Evolutionary conservation across 2,113 vertebrate species (phyloP), one percentile per base, ranked within the genome.

Genomic region (Aptenodytes patagonicus): DNA sequence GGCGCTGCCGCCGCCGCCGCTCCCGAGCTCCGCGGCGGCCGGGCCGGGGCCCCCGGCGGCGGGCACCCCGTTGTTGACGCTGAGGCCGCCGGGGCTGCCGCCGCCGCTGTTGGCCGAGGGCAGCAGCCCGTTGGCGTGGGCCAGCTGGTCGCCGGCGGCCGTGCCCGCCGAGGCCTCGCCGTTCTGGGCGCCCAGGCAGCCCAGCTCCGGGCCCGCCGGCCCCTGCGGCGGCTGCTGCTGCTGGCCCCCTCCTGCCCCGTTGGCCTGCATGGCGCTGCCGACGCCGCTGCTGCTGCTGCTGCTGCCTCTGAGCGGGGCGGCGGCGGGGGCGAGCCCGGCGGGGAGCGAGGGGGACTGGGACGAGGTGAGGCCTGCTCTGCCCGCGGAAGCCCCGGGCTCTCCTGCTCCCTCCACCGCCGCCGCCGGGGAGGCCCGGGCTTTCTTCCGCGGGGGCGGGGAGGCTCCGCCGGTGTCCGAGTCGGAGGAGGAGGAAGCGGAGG

Each of bases 361-460:
- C 34, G 96, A 96, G 89, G 98, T 98, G 97, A 98, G 99, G 98
- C 99, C 99, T 98, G 98, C 98, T 98, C 98, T 98, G 98, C 98
- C 98, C 98, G 98, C 97, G 97, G 98, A 98, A 98, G 98, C 98
- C 98, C 98, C 98, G 98, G 97, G 98, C 98, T 98, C 98, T 98
- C 98, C 98, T 98, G 98, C 96, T 98, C 97, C 98, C 98, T 98
- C 98, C 97, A 96, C 98, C 98, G 97, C 98, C 98, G 97, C 98
- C 98, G 98, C 98, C 98, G 98, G 98, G 98, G 98, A 98, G 92
- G 96, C 97, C 98, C 98, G 98, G 99, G 99, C 99, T 98, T 99
- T 99, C 98, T 99, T 99, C 99, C 99, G 99, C 99, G 99, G 99
- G 99, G 99, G 98, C 99, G 99, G 99, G 98, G 99, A 99, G 97